Evolutionary conservation across 2,113 vertebrate genomes (phyloP).

Genomic region (Corythornis vintsioides): DNA sequence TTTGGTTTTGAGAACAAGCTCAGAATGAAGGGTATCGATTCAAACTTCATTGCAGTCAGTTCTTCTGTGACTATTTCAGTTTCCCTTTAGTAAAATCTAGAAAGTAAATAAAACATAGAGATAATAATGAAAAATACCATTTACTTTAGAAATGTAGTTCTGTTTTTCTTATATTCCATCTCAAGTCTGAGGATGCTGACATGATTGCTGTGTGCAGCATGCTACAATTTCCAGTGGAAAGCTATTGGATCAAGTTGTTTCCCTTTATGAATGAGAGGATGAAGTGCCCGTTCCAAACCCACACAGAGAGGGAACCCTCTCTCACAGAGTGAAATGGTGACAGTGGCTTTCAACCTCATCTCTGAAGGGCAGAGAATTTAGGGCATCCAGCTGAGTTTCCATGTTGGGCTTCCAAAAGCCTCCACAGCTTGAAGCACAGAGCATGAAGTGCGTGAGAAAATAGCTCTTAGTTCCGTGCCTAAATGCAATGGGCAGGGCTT

Average conservation of each 20-base stretch:
- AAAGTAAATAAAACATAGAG: background rate
- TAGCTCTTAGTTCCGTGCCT: background rate
- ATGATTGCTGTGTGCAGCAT: background rate
- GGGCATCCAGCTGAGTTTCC: background rate
- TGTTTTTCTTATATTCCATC: background rate
- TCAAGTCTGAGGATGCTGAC: background rate
- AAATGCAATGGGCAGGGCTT: background rate
- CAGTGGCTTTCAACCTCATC: background rate
- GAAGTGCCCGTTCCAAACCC: background rate
- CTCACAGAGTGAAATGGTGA: background rate
- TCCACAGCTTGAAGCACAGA: background rate
- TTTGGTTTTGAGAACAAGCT: background rate
- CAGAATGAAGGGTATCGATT: background rate
- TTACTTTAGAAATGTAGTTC: background rate
- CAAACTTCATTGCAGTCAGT: background rate
- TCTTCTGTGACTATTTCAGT: background rate
- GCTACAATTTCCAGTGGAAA: conserved; percentile 23
- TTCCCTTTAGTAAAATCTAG: background rate
- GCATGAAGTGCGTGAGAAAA: background rate
- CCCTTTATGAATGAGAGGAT: conserved; percentile 4
- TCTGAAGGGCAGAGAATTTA: background rate
- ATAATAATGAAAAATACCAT: background rate
- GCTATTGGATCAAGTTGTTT: background rate
- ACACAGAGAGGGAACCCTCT: background rate
- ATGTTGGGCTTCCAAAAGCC: background rate